phyloP scores from a whole-genome alignment of 2,113 vertebrate genomes.

The Scomber colias region DNA sequence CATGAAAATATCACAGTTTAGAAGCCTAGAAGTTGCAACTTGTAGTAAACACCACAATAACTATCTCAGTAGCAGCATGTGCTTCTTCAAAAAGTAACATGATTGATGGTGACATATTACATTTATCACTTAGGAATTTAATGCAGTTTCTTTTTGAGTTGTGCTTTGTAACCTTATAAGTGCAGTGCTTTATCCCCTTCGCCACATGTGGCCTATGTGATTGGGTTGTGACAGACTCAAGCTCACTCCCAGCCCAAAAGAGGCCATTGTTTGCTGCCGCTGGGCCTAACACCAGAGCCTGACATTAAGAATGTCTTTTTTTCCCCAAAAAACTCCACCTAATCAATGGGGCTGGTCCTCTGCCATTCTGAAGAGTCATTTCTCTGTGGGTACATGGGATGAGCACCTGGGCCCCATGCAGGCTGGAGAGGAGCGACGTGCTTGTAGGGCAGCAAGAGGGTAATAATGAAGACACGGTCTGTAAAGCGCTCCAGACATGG shows the following conservation, averaged over 20 bases:
- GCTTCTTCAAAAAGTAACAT: slow-evolving; percentile 16
- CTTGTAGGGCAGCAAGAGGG: slow-evolving; percentile 67
- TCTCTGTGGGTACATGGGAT: slow-evolving; percentile 61
- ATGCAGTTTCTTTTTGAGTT: slow-evolving; percentile 44
- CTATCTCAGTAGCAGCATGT: slow-evolving; percentile 9
- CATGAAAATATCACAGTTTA: slow-evolving; percentile 19
- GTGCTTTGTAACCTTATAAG: slow-evolving; percentile 54
- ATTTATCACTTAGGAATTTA: slow-evolving; percentile 3
- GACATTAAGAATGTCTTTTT: slow-evolving; percentile 65
- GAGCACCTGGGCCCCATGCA: slow-evolving; percentile 71
- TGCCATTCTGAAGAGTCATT: slow-evolving; percentile 74
- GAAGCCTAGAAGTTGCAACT: slow-evolving; percentile 27
- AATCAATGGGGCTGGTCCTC: slow-evolving; percentile 64
- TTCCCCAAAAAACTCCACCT: slow-evolving; percentile 33
- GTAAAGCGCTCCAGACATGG: slow-evolving; percentile 71
- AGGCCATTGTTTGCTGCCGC: slow-evolving; percentile 58
- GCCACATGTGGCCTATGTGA: slow-evolving; percentile 58
- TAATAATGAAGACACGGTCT: slow-evolving; percentile 78
- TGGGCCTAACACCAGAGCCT: slow-evolving; percentile 63
- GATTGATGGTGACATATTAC: slow-evolving; percentile 24
- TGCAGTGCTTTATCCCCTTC: slow-evolving; percentile 50
- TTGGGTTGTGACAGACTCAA: slow-evolving; percentile 54
- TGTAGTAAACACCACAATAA: slow-evolving; percentile 26
- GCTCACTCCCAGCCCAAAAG: slow-evolving; percentile 44
- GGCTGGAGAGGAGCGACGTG: slow-evolving; percentile 59